A percentile compares a stretch with the other conserved stretches of the same genome.
Evolutionary conservation across 2,113 vertebrate species (phyloP).

Genomic region (Coturnix japonica): DNA sequence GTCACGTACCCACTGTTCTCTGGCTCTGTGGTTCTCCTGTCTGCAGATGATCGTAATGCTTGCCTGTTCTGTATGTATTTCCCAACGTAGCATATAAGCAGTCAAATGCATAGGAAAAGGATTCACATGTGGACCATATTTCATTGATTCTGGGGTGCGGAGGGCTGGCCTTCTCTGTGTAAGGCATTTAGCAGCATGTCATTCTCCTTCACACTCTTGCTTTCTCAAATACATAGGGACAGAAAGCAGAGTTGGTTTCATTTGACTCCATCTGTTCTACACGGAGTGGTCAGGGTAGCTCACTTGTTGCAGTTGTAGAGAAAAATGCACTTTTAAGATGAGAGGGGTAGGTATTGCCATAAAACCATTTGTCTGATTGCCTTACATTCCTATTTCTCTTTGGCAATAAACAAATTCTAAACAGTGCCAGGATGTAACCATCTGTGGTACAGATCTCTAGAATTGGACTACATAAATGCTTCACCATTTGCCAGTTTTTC

Average conservation of each 20-base stretch:
- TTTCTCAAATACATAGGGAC: not conserved
- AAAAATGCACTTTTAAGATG: not conserved
- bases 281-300: not conserved
- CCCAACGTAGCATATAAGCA: not conserved
- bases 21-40: not conserved
- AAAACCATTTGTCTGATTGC: not conserved
- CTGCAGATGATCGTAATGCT: not conserved
- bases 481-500: not conserved
- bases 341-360: not conserved
- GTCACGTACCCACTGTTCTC: not conserved
- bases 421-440: not conserved
- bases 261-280: not conserved
- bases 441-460: not conserved
- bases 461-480: not conserved
- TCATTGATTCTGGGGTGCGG: not conserved
- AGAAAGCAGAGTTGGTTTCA: not conserved
- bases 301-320: not conserved
- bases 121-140: not conserved
- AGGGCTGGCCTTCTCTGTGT: not conserved
- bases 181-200: conserved; percentile 5
- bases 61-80: not conserved
- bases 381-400: not conserved
- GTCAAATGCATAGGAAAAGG: not conserved
- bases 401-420: not conserved
- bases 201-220: conserved; percentile 18